Base-by-base conservation (phyloP, 2,113 vertebrate species). In the Myotis yumanensis region DNA sequence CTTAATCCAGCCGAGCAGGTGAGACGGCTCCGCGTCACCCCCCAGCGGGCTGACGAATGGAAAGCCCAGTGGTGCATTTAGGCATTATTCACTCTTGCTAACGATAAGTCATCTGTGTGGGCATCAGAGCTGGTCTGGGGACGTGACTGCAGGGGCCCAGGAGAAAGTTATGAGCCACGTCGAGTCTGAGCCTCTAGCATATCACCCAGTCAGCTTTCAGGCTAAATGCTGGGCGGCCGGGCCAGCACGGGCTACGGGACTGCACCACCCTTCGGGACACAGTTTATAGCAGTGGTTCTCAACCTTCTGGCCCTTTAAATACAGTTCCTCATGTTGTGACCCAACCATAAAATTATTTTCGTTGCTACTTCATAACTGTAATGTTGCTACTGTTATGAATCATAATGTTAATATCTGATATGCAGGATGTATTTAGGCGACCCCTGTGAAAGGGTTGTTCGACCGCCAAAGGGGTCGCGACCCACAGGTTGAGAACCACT, bases 21-120 rank as follows among this genome's bases (percentile, higher is more conserved):
- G 30, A 89, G 86, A 16, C 35, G 23, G 1, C 25, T 20, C 52
- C 25, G 8, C 0, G 20, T 46, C 72, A 23, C 14, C 37, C 28
- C 35, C 43, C 14, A 2, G 52, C 12, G 1, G 54, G 69, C 32
- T 83, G 17, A 7, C 37, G 73, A 15, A 7, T 37, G 73, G 93
- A 85, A 23, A 82, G 30, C 32, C 23, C 28, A 3, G 75, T 0
- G 32, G 16, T 46, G 69, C 0, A 3, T 32, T 37, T 16, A 75
- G 25, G 84, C 30, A 22, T 93, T 91, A 93, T 80, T 97, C 95
- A 94, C 83, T 9, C 54, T 94, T 83, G 83, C 89, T 89, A 89
- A 96, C 16, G 75, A 3, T 5, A 89, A 86, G 91, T 96, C 95
- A 96, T 94, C 69, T 2, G 28, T 30, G 32, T 6, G 46, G 95